phyloP scores from a whole-genome alignment of 1,140 invertebrate genomes.

The Panonychus citri region DNA sequence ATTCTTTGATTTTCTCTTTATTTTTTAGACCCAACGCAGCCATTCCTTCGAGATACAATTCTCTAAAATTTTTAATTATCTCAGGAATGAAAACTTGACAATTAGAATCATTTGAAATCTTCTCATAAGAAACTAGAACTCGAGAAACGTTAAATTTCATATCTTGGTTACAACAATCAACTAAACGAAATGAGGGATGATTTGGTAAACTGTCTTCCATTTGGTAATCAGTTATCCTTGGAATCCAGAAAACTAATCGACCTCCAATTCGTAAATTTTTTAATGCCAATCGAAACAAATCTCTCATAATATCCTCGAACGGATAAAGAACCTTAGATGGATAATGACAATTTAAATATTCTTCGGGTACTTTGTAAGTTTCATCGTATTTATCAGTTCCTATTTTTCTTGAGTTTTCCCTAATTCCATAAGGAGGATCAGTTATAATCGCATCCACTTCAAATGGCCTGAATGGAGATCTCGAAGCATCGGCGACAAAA shows the following conservation, averaged over 20 bases:
- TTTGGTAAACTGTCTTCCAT: conserved; percentile 4
- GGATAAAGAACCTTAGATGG: conserved; percentile 69
- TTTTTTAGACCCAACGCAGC: too few species aligned
- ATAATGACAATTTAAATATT: conserved; percentile 38
- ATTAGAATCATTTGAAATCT: not conserved
- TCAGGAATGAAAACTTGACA: not conserved
- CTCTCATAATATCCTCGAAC: conserved; percentile 49
- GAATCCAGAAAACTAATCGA: conserved; percentile 73
- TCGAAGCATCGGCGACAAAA: conserved; percentile 65
- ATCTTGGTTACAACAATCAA: conserved; percentile 64
- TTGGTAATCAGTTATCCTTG: conserved; percentile 33
- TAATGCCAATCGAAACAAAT: conserved; percentile 57
- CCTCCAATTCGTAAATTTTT: conserved; percentile 46
- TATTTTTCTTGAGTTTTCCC: conserved; percentile 66
- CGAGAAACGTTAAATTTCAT: conserved; percentile 50
- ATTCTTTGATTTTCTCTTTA: too few species aligned
- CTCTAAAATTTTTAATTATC: not conserved
- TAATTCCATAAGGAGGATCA: conserved; percentile 85
- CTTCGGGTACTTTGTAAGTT: conserved; percentile 7
- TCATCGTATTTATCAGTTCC: conserved; percentile 28
- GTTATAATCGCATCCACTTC: conserved; percentile 69
- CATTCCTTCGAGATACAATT: not conserved
- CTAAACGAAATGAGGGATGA: conserved; percentile 49
- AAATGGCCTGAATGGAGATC: conserved; percentile 42
- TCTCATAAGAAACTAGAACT: conserved; percentile 33